These are phyloP conservation scores for Pseudomyrmex pallidus DNA, from an alignment of 1,140 invertebrate genomes.

Conservation along the genomic window DNA sequence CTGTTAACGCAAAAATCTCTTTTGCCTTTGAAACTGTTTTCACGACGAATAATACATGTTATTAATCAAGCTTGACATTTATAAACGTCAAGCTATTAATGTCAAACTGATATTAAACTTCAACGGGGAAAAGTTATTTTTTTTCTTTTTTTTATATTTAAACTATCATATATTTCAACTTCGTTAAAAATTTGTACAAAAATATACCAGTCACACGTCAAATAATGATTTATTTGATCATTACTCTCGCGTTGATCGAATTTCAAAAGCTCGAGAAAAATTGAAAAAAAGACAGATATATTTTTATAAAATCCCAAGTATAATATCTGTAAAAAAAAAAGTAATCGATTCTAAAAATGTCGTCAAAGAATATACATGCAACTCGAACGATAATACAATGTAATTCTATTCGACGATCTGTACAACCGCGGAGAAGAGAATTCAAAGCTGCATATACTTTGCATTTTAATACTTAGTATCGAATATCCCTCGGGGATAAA, in stretches of 20 bases:
- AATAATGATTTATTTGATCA: neutral
- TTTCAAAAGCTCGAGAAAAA: neutral
- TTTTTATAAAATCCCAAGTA: neutral
- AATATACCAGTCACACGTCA: too few species aligned
- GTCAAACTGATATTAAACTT: constrained; percentile 4
- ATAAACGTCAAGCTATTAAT: neutral
- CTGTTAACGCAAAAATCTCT: neutral
- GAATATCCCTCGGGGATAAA: neutral
- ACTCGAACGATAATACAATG: neutral
- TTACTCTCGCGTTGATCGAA: neutral
- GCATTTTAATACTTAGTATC: constrained; percentile 32
- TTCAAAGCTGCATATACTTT: constrained; percentile 27
- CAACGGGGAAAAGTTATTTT: neutral
- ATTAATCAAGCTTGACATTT: too few species aligned
- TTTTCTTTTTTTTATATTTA: neutral
- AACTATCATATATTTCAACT: neutral
- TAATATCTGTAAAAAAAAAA: constrained; percentile 28
- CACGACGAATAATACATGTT: too few species aligned
- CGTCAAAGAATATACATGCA: neutral
- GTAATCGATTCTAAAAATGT: constrained; percentile 7
- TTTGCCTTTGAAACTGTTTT: too few species aligned
- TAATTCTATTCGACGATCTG: neutral
- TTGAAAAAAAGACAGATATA: neutral
- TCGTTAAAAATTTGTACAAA: too few species aligned
- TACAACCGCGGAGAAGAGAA: constrained; percentile 17